These are phyloP conservation scores for Adineta ricciae DNA, from an alignment of 2,888 invertebrate genomes.

Conservation along the genomic window DNA sequence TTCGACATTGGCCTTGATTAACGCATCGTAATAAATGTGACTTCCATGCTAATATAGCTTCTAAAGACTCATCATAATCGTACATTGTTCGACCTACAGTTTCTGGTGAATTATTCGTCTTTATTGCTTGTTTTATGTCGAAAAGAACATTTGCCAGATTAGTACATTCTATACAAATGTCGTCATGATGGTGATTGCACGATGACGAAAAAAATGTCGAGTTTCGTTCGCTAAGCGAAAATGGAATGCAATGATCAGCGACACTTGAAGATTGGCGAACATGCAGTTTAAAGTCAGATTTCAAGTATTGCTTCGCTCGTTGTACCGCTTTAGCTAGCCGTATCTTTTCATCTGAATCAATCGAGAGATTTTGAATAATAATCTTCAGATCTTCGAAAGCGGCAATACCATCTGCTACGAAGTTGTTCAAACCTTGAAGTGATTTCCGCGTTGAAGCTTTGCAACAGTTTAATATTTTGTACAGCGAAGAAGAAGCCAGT, in stretches of 20 bases:
- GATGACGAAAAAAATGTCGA: not conserved
- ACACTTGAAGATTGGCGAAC: not conserved
- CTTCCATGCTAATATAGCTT: not conserved
- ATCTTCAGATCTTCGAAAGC: not conserved
- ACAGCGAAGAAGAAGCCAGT: not conserved
- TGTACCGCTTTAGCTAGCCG: not conserved
- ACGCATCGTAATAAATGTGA: not conserved
- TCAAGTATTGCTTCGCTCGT: not conserved
- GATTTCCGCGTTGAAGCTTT: not conserved
- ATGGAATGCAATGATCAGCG: not conserved
- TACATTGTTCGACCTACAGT: too few relatives aligned
- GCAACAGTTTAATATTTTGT: not conserved
- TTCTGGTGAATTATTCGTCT: too few relatives aligned
- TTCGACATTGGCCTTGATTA: not conserved
- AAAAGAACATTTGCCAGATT: not conserved
- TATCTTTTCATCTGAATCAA: not conserved
- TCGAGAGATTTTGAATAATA: not conserved
- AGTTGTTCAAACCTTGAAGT: not conserved
- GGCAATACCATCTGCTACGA: not conserved
- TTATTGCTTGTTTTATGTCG: not conserved
- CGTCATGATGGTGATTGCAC: not conserved
- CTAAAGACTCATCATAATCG: too few relatives aligned
- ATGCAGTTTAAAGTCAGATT: not conserved
- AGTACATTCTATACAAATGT: not conserved
- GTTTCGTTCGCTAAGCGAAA: not conserved